A percentile compares a stretch with the other conserved stretches of the same genome.
Conservation (phyloP, 2,888 invertebrate genomes). For the Scaptomyza caliginosa region DNA sequence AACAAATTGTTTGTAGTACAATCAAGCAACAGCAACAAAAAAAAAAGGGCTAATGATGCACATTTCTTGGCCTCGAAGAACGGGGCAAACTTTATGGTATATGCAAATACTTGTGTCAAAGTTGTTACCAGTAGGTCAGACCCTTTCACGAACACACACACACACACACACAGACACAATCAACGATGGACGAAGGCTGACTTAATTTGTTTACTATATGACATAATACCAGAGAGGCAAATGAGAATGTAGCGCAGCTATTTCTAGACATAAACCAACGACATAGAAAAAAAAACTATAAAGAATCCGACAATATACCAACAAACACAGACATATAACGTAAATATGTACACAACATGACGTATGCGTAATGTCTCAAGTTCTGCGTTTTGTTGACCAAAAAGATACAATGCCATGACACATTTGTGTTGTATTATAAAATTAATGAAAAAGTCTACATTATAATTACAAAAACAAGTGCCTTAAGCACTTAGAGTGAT, state of each 20-base stretch:
- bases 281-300: neutral
- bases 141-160: conserved; percentile 9
- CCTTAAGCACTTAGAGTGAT: neutral
- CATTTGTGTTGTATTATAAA: conserved; percentile 46
- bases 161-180: neutral
- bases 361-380: conserved; percentile 43
- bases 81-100: conserved; percentile 27
- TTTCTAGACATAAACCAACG: conserved; percentile 22
- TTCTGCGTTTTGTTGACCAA: conserved; percentile 19
- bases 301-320: conserved; percentile 15
- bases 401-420: conserved; percentile 12
- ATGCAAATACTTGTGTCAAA: conserved; percentile 51
- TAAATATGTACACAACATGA: conserved; percentile 19
- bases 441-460: conserved; percentile 34
- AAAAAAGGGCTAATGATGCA: conserved; percentile 46
- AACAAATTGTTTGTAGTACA: conserved; percentile 23
- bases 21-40: neutral
- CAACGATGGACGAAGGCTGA: conserved; percentile 25
- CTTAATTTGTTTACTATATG: conserved; percentile 74
- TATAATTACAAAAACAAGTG: too few species aligned
- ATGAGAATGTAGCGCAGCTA: conserved; percentile 16
- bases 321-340: neutral
- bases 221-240: conserved; percentile 64
- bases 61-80: conserved; percentile 3
- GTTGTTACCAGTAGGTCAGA: conserved; percentile 30